These are phyloP conservation scores for Macropus fuliginosus DNA, from an alignment of 2,797 vertebrate genomes.

Conservation along the genomic window DNA sequence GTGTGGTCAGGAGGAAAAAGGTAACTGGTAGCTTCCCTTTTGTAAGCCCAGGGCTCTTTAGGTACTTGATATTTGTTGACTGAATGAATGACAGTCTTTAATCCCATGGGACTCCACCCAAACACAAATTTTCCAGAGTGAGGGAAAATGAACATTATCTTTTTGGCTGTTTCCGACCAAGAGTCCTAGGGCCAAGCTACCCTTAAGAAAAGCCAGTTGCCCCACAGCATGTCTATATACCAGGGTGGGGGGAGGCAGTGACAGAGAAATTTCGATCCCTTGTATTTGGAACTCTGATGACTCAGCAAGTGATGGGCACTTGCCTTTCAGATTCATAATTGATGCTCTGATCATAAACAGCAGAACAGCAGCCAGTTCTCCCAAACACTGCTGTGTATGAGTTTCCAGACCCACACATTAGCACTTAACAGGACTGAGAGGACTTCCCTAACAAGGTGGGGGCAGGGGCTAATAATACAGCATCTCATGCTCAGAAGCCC, in stretches of 20 bases:
- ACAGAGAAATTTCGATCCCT: not conserved
- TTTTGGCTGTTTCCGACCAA: not conserved
- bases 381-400: not conserved
- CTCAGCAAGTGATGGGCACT: not conserved
- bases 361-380: not conserved
- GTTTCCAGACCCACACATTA: conserved; percentile 1
- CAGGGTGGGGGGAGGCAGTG: not conserved
- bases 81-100: not conserved
- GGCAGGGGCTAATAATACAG: not conserved
- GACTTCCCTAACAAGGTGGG: conserved; percentile 1
- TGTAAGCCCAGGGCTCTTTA: not conserved
- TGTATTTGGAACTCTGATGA: not conserved
- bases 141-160: not conserved
- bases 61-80: not conserved
- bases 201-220: not conserved
- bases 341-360: not conserved
- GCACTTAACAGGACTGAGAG: not conserved
- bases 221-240: not conserved
- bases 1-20: not conserved
- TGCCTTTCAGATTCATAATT: not conserved
- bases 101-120: not conserved
- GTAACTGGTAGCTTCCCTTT: not conserved
- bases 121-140: not conserved
- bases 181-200: not conserved
- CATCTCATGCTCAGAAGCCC: not conserved